Evolutionary conservation across 2,113 vertebrate genomes (phyloP).

Genomic region (Albula glossodonta): DNA sequence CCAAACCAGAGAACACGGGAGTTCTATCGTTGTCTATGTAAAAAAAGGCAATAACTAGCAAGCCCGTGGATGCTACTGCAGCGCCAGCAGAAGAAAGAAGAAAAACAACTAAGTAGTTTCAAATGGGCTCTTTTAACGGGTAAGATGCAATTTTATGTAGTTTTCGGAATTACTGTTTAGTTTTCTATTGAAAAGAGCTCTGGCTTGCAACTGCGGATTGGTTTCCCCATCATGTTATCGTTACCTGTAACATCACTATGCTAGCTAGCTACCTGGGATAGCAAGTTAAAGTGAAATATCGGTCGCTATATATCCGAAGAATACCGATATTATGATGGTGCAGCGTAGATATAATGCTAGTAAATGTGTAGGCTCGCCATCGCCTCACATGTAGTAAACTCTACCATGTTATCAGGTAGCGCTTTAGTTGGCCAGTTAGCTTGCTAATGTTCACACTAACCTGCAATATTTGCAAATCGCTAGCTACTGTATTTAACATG

Average conservation of each 20-base stretch:
- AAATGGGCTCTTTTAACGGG: not conserved
- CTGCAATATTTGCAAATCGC: not conserved
- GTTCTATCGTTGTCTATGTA: not conserved
- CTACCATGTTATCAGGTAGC: not conserved
- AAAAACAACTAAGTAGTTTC: not conserved
- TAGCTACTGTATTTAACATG: not conserved
- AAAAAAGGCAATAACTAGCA: not conserved
- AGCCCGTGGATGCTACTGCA: not conserved
- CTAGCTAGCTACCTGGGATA: not conserved
- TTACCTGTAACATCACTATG: not conserved
- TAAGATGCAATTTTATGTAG: not conserved
- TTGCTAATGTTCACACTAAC: not conserved
- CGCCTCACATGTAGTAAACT: not conserved
- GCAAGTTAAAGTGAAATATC: not conserved
- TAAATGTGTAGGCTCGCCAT: not conserved
- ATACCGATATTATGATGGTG: too few species aligned
- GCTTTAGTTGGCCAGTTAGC: not conserved
- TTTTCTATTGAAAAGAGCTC: not conserved
- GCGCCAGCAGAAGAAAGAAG: not conserved
- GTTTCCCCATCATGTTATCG: not conserved
- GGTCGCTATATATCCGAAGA: not conserved
- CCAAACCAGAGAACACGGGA: not conserved
- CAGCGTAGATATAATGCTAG: too few species aligned
- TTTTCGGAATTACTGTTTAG: not conserved
- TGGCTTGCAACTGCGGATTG: too few species aligned